Evolutionary conservation across 2,888 invertebrate species (phyloP), one percentile per base, ranked within the genome.

Genomic region (Clanis bilineata): DNA sequence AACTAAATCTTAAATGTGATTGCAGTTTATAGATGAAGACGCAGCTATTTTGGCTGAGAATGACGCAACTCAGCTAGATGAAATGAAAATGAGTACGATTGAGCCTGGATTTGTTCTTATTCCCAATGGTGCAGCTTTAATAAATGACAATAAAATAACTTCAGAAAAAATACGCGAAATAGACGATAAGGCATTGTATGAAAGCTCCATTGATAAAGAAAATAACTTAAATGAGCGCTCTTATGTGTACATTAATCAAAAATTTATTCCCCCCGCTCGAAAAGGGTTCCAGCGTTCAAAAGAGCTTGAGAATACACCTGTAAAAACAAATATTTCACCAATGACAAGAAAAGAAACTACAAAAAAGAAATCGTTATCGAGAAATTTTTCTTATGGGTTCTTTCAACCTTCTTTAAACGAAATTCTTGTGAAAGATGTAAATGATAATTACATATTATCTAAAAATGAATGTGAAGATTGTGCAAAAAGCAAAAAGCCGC

Each of bases 171-270:
- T 56, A 56, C 58, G 39, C 15, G 9, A 65, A 64, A 61, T 63
- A 23, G 63, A 66, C 23, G 78, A 85, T 21, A 76, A 72, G 10
- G 78, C 77, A 56, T 59, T 89, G 56, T 82, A 77, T 56, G 74
- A 82, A 62, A 64, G 79, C 51, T 73, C 64, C 3, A 67, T 67
- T 2, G 64, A 67, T 9, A 80, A 79, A 70, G 65, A 74, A 25
- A 79, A 74, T 43, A 83, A 76, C 63, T 67, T 85, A 21, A 80
- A 74, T 63, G 82, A 84, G 71, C 77, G 89, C 66, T 83, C 90
- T 22, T 85, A 81, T 59, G 71, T 90, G n/a, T 83, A 73, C 54
- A 73, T 86, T 23, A 84, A 86, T 54, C 78, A 81, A 63, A 80
- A 72, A 63, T 78, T 69, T 63, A 84, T 66, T 61, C 77, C 72